phyloP scores from a whole-genome alignment of 2,113 vertebrate species.

The Eublepharis macularius region DNA sequence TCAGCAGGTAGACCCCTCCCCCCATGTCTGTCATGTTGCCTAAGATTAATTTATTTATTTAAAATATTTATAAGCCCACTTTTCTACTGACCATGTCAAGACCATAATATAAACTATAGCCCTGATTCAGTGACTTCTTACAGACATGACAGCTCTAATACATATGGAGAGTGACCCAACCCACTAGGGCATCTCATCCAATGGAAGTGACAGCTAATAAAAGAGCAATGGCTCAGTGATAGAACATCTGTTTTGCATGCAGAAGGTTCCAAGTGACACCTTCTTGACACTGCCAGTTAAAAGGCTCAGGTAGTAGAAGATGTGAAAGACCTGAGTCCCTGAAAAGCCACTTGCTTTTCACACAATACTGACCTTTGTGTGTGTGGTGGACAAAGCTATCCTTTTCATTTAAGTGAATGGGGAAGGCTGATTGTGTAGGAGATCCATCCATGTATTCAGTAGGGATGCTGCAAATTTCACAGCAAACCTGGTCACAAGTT shows the following conservation, averaged over 20 bases:
- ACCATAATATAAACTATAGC: background rate
- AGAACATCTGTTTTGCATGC: too few relatives aligned
- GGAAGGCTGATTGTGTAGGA: background rate
- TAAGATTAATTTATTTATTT: background rate
- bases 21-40: background rate
- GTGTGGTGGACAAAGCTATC: background rate
- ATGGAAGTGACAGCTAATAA: too few relatives aligned
- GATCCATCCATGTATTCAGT: background rate
- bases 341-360: too few relatives aligned
- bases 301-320: too few relatives aligned
- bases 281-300: too few relatives aligned
- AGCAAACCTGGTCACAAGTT: too few relatives aligned
- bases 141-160: background rate
- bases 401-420: background rate
- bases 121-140: background rate
- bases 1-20: background rate
- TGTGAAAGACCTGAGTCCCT: too few relatives aligned
- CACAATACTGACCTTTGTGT: background rate
- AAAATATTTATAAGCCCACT: too few relatives aligned
- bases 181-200: background rate
- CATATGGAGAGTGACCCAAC: background rate
- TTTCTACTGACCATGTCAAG: too few relatives aligned
- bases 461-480: too few relatives aligned
- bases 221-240: too few relatives aligned
- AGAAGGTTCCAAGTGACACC: too few relatives aligned